phyloP scores from a whole-genome alignment of 2,888 invertebrate genomes.

The Tachina fera region DNA sequence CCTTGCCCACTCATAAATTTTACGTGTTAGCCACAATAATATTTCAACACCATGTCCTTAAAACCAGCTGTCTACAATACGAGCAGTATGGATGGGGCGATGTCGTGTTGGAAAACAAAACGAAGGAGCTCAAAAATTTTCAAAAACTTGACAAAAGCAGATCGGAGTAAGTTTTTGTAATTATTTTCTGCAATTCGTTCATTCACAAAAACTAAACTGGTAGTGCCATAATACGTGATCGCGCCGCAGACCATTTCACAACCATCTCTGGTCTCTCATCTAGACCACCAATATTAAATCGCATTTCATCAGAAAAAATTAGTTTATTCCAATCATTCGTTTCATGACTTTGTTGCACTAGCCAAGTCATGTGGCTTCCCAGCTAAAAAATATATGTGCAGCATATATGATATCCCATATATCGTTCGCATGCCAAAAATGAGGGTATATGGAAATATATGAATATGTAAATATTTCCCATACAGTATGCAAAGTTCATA shows the following conservation, averaged over 20 bases:
- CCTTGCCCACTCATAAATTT: slow-evolving; percentile 15
- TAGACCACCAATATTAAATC: too few relatives aligned
- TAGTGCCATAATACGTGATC: neutral
- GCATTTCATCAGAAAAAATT: slow-evolving; percentile 12
- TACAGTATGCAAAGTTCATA: too few relatives aligned
- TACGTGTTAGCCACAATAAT: neutral
- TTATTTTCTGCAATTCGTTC: neutral
- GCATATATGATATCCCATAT: too few relatives aligned
- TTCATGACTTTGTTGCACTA: slow-evolving; percentile 22
- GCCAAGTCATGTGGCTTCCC: slow-evolving; percentile 21
- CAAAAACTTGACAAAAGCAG: slow-evolving; percentile 31
- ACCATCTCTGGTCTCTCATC: neutral
- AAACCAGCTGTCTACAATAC: slow-evolving; percentile 1
- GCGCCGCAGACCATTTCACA: neutral
- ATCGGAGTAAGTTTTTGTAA: slow-evolving; percentile 20
- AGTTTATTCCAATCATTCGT: slow-evolving; percentile 13
- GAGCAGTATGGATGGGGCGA: slow-evolving; percentile 1
- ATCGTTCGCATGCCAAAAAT: too few relatives aligned
- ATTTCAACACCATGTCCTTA: neutral
- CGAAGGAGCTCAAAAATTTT: too few relatives aligned
- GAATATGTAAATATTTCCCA: too few relatives aligned
- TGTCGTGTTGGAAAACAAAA: slow-evolving; percentile 17
- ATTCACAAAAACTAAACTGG: slow-evolving; percentile 23
- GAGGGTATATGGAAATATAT: too few relatives aligned
- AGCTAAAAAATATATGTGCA: too few relatives aligned